Evolutionary conservation across 1,140 invertebrate genomes (phyloP).

Genomic region (Helicoverpa armigera): DNA sequence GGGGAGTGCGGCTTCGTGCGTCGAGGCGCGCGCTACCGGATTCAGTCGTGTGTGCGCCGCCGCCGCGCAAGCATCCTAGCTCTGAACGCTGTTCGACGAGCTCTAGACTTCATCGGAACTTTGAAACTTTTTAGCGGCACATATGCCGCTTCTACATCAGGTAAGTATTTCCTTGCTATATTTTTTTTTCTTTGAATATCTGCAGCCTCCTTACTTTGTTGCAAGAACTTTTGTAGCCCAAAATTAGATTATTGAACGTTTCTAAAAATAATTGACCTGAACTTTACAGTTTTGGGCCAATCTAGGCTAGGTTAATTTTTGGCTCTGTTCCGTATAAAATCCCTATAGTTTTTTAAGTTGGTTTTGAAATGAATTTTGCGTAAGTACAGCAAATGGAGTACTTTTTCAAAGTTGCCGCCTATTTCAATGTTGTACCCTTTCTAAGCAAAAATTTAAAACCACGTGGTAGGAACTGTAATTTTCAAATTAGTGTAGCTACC

Average conservation of each 20-base stretch:
- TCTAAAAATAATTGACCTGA: constrained; percentile 26
- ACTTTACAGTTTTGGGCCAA: neutral
- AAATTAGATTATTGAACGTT: constrained; percentile 3
- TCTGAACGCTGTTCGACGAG: constrained; percentile 54
- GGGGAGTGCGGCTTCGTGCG: constrained; percentile 67
- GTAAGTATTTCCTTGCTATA: constrained; percentile 61
- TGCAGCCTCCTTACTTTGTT: neutral
- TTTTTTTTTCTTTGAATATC: constrained; percentile 48
- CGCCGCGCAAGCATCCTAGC: constrained; percentile 62
- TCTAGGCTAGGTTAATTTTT: neutral
- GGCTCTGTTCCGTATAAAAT: too few relatives aligned
- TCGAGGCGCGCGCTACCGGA: constrained; percentile 56
- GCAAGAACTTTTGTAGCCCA: neutral
- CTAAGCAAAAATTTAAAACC: too few relatives aligned
- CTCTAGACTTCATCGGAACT: constrained; percentile 58
- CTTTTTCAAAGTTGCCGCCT: too few relatives aligned
- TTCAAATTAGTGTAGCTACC: too few relatives aligned
- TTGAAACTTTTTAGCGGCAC: constrained; percentile 67
- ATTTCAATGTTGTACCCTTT: too few relatives aligned
- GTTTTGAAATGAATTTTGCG: too few relatives aligned
- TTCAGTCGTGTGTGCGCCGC: constrained; percentile 68
- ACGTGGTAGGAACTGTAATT: too few relatives aligned
- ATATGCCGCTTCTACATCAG: constrained; percentile 79
- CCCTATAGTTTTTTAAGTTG: too few relatives aligned
- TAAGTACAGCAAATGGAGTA: too few relatives aligned